Base-by-base conservation (phyloP, 2,888 invertebrate species). In the Gibbula magus region DNA sequence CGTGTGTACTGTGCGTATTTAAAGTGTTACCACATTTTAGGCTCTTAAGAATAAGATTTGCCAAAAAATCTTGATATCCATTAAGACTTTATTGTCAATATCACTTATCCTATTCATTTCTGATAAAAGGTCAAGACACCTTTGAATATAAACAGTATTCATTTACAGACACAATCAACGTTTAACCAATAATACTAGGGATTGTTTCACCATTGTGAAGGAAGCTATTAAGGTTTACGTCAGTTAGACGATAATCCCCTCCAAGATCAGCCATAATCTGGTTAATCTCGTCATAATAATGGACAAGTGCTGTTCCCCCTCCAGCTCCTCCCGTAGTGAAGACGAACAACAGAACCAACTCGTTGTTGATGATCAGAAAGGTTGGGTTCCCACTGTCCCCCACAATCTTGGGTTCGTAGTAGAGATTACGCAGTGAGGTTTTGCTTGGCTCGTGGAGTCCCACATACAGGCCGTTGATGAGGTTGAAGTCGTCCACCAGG, bases 341-440 rank as follows among this genome's bases (percentile, higher is more conserved):
- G n/a, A 86, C 85, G 81, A 88, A 88, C 51, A 88, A 39, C 1
- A 88, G 82, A 13, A 88, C 87, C 13, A 88, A 81, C 78, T 88
- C 76, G 18, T 88, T 75, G 56, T 86, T 81, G n/a, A 88, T 78
- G 7, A 88, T 84, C 22, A 88, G 82, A 75, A 88, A 88, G n/a
- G 82, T 83, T 0, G 88, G 88, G 75, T 88, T 88, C 4, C 88
- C 88, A 74, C 87, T 87, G 77, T 88, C 88, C 0, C 88, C 88
- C 0, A 53, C 70, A 51, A 88, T 87, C 79, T 88, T 88, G 8
- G 77, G 29, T 66, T 88, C 88, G 74, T 85, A 88, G 67, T 85
- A 84, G 0, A 76, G 74, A 52, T 81, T 77, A 13, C 87, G 79
- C 7, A 84, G 67, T 18, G 85, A 80, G 3, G 51, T 73, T 13